Conservation (phyloP, 2,888 invertebrate species). For the Pomacea canaliculata region DNA sequence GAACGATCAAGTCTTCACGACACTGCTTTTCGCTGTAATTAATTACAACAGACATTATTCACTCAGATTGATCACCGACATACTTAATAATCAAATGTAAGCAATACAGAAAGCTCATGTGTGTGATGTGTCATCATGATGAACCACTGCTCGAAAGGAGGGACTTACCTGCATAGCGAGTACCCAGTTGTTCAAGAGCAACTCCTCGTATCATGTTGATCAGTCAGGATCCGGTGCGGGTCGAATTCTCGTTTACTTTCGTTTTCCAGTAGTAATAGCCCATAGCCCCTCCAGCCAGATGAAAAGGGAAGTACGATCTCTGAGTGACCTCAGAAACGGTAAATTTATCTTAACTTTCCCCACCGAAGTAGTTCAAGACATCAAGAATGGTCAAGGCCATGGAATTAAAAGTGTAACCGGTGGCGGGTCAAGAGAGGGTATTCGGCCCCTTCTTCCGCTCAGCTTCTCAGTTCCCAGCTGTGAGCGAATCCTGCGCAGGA, state of each 20-base stretch:
- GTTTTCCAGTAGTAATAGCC: constrained; percentile 20
- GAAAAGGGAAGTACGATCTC: constrained; percentile 31
- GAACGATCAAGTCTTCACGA: no score
- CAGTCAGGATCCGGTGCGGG: constrained; percentile 18
- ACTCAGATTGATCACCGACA: no score
- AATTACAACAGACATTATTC: no score
- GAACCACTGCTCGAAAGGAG: no score
- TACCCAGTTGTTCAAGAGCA: constrained; percentile 26
- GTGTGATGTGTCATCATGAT: no score
- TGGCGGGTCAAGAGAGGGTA: constrained; percentile 34
- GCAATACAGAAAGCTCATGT: no score
- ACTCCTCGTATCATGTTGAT: constrained; percentile 1
- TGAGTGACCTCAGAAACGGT: constrained; percentile 20
- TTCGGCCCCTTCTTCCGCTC: constrained; percentile 29
- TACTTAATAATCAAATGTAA: no score
- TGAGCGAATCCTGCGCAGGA: constrained; percentile 67
- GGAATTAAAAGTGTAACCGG: constrained; percentile 37
- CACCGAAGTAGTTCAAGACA: constrained; percentile 27
- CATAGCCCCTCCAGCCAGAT: constrained; percentile 30
- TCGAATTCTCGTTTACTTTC: constrained; percentile 26
- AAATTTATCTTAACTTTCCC: constrained; percentile 33
- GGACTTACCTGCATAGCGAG: constrained; percentile 33
- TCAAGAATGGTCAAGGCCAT: constrained; percentile 27
- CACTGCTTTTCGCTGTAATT: no score
- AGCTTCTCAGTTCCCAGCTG: constrained; percentile 56